Percentiles rank a stretch among this genome's conserved stretches.
These are phyloP conservation scores for Meteorus colon DNA, from an alignment of 2,888 invertebrate species.

Conservation along the genomic window DNA sequence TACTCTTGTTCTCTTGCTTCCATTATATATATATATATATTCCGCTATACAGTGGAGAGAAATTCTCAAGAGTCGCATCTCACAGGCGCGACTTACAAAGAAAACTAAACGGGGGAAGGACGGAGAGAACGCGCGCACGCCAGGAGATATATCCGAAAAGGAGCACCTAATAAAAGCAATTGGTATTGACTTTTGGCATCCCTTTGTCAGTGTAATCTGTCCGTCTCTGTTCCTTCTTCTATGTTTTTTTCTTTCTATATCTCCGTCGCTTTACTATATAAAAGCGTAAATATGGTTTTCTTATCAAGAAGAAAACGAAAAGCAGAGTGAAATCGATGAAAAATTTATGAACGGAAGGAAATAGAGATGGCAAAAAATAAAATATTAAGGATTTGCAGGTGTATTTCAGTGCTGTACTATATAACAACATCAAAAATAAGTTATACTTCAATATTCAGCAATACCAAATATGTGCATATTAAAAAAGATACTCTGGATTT, in stretches of 20 bases:
- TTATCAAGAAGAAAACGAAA: conserved; percentile 42
- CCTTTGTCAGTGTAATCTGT: conserved; percentile 45
- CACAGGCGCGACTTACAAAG: conserved; percentile 53
- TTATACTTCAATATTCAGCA: background rate
- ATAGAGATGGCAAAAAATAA: conserved; percentile 6
- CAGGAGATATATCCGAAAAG: conserved; percentile 45
- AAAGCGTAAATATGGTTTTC: conserved; percentile 10
- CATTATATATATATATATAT: background rate
- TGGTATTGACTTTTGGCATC: conserved; percentile 60
- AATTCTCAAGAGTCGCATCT: conserved; percentile 28
- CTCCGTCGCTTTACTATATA: background rate
- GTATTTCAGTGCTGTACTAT: background rate
- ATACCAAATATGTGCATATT: background rate
- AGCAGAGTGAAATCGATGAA: conserved; percentile 20
- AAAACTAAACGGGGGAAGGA: conserved; percentile 50
- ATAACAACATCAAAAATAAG: background rate
- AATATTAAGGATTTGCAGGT: background rate
- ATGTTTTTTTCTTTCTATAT: background rate
- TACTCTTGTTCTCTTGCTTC: conserved; percentile 13
- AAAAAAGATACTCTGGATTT: background rate
- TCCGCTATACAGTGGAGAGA: background rate
- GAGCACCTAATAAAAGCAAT: conserved; percentile 64
- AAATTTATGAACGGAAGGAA: conserved; percentile 40
- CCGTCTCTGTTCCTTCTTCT: conserved; percentile 27
- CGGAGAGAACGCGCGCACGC: conserved; percentile 38